phyloP scores from a whole-genome alignment of 2,113 vertebrate genomes.

The Tychaedon coryphoeus region DNA sequence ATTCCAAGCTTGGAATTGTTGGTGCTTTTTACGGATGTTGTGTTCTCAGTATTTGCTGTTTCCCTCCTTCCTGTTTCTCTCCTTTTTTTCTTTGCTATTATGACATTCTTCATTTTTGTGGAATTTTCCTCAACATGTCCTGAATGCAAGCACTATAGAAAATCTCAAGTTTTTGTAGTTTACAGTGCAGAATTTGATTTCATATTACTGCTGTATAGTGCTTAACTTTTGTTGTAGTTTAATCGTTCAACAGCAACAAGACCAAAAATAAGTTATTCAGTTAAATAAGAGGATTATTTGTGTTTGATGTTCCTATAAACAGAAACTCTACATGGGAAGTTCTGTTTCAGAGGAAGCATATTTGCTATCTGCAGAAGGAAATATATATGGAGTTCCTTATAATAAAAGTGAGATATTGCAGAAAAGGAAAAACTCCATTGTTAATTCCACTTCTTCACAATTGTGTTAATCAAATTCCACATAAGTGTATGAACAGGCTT shows the following conservation, averaged over 20 bases:
- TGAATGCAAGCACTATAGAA: not conserved
- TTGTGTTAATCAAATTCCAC: not conserved
- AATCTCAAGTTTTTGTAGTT: not conserved
- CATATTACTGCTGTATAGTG: not conserved
- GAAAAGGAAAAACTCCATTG: not conserved
- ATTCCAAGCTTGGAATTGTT: constrained; percentile 24
- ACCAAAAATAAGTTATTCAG: not conserved
- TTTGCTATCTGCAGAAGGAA: not conserved
- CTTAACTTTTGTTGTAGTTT: not conserved
- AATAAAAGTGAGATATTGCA: not conserved
- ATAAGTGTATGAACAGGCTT: not conserved
- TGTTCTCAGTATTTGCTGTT: not conserved
- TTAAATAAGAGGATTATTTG: not conserved
- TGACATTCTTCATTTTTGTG: constrained; percentile 1
- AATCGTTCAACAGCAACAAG: not conserved
- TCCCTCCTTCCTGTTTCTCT: not conserved
- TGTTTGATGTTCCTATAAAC: not conserved
- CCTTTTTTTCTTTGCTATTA: not conserved
- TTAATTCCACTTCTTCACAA: not conserved
- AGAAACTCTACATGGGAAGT: not conserved
- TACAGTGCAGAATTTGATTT: not conserved
- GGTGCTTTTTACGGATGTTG: constrained; percentile 32
- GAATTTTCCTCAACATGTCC: not conserved
- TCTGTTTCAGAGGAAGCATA: not conserved
- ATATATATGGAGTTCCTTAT: not conserved